Base-by-base conservation (phyloP, 2,113 vertebrate species). In the Protomyctophum bolini region DNA sequence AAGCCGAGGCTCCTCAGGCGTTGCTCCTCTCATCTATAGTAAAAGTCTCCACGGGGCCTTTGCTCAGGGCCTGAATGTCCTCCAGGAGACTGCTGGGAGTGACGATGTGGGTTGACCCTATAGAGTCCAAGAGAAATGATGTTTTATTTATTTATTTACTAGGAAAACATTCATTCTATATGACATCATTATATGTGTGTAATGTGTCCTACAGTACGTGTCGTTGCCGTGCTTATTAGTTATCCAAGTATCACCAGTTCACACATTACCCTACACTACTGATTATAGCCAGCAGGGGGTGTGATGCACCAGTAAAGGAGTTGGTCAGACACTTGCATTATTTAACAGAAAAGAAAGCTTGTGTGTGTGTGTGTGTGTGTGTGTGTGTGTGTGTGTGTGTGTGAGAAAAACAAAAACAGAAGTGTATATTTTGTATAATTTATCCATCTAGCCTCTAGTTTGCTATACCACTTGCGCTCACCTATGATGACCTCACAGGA, bases 21-120 rank as follows among this genome's bases (percentile, higher is more conserved):
- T 72, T 85, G 66, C 63, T 70, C 9, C 64, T 87, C 71, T 96
- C 96, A 10, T 96, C 94, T 60, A 94, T 64, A 60, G 84, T 94
- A 47, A 96, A 91, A 33, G 73, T 88, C 78, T 98, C 95, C 91
- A 94, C 93, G n/a, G 92, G 88, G 2, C 90, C 76, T 87, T 95
- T 97, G 89, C 83, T 97, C 80, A 99, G 93, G 63, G 86, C 93
- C 89, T 97, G 96, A 77, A 99, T 94, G 74, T 98, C 95, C 75
- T 99, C 92, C 88, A 99, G 88, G 57, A 99, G 94, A 66, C 84
- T 86, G 76, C 62, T 94, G 33, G 98, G 97, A 69, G 97, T 99
- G 80, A 97, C 81, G 90, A 97, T 92, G 82, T 98, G 96, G 6
- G 97, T 96, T 48, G 98, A 99, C 76, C 98, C 98, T 99, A 83